A percentile compares a stretch with the other conserved stretches of the same genome.
These are phyloP conservation scores for Apolygus lucorum DNA, from an alignment of 1,140 invertebrate species.

Conservation along the genomic window DNA sequence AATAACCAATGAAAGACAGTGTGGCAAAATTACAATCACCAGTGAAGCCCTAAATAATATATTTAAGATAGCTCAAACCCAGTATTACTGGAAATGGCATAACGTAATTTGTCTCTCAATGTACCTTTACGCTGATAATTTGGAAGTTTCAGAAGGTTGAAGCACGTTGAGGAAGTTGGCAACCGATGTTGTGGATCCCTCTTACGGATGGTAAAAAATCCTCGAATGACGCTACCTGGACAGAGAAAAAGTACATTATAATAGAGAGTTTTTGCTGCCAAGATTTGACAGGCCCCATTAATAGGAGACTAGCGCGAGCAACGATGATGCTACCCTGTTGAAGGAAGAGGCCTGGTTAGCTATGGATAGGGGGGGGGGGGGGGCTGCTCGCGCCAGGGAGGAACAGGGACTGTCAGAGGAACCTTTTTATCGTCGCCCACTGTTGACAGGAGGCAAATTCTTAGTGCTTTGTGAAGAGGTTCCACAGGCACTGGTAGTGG, in stretches of 20 bases:
- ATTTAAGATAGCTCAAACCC: slow-evolving; percentile 93
- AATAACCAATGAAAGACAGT: not conserved
- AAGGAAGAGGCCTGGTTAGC: too few relatives aligned
- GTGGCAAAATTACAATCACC: not conserved
- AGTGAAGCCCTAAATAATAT: not conserved
- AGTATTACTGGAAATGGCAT: slow-evolving; percentile 94
- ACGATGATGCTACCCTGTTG: too few relatives aligned
- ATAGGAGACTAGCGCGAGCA: too few relatives aligned
- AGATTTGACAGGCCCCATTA: too few relatives aligned
- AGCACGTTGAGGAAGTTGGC: slow-evolving; percentile 98
- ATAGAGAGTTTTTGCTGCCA: too few relatives aligned
- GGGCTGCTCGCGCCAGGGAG: too few relatives aligned
- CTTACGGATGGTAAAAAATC: slow-evolving; percentile 95
- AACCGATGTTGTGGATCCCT: slow-evolving; percentile 91
- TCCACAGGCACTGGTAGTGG: too few relatives aligned
- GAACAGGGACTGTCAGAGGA: too few relatives aligned
- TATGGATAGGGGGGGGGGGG: too few relatives aligned
- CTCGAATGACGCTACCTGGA: slow-evolving; percentile 89
- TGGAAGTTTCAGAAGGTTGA: slow-evolving; percentile 96
- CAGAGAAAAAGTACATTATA: slow-evolving; percentile 34
- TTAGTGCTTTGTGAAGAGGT: too few relatives aligned
- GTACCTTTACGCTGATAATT: slow-evolving; percentile 97
- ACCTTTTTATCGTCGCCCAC: too few relatives aligned
- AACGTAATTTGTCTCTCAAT: slow-evolving; percentile 88
- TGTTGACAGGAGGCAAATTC: too few relatives aligned